Conservation (phyloP, 1,140 invertebrate genomes). For the Acromyrmex charruanus region DNA sequence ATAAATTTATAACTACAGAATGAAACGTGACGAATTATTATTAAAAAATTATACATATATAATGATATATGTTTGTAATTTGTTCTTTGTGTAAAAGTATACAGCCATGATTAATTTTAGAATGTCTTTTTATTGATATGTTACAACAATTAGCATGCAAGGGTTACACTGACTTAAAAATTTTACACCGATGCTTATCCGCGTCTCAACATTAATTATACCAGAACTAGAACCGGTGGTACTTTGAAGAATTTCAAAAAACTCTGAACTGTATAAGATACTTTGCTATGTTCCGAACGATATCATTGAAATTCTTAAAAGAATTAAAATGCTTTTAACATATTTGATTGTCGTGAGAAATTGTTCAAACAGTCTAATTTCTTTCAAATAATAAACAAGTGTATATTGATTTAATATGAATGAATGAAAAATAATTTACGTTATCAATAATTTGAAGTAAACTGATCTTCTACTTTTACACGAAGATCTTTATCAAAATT, state of each 20-base stretch:
- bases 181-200: slow-evolving; percentile 74
- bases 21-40: not conserved
- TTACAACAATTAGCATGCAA: slow-evolving; percentile 84
- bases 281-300: not conserved
- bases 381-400: not conserved
- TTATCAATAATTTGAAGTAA: not conserved
- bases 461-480: not conserved
- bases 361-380: not conserved
- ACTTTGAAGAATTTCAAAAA: not conserved
- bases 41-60: not conserved
- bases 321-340: slow-evolving; percentile 8
- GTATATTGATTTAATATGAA: not conserved
- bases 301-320: slow-evolving; percentile 21
- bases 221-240: slow-evolving; percentile 12
- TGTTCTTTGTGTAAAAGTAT: not conserved
- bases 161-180: slow-evolving; percentile 78
- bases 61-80: not conserved
- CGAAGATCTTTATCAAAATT: slow-evolving; percentile 28
- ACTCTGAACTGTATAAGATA: slow-evolving; percentile 19
- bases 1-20: not conserved
- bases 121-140: slow-evolving; percentile 79
- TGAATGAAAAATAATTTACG: slow-evolving; percentile 6
- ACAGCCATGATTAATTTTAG: not conserved
- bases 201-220: slow-evolving; percentile 46
- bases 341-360: slow-evolving; percentile 23